These are phyloP conservation scores for Panthera tigris DNA, from an alignment of 2,113 vertebrate genomes.

Conservation along the genomic window DNA sequence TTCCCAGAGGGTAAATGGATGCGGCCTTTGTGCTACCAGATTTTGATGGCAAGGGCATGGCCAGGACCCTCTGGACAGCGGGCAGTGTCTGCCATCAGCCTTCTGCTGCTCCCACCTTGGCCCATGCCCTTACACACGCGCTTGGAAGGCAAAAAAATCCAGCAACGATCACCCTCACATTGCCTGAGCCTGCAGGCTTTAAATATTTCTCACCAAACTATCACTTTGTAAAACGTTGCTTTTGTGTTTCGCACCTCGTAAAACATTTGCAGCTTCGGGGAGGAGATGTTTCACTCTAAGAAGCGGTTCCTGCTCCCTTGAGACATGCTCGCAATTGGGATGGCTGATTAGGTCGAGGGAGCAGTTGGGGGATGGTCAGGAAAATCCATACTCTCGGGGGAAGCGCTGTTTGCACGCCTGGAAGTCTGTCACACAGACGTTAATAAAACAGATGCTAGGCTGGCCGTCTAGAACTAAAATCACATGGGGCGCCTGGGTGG, in stretches of 20 bases:
- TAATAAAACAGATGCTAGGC: constrained; percentile 46
- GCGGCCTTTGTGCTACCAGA: not conserved
- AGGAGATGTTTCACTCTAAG: not conserved
- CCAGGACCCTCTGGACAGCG: not conserved
- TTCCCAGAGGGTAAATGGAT: not conserved
- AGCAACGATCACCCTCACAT: not conserved
- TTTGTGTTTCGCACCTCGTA: not conserved
- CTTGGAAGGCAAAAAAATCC: not conserved
- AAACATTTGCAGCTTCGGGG: not conserved
- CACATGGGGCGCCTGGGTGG: not conserved
- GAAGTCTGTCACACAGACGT: constrained; percentile 59
- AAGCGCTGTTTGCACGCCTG: constrained; percentile 56
- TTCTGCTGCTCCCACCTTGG: not conserved
- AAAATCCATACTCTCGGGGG: constrained; percentile 18
- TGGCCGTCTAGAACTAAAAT: constrained; percentile 62
- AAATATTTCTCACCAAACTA: not conserved
- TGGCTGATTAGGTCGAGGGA: constrained; percentile 15
- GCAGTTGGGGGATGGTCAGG: constrained; percentile 51
- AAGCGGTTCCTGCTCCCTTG: not conserved
- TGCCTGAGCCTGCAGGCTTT: not conserved
- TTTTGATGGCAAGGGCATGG: not conserved
- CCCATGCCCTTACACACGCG: not conserved
- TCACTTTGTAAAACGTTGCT: not conserved
- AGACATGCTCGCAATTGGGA: constrained; percentile 43
- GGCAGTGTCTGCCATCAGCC: not conserved